Conservation (phyloP, 37 sponge, comb jelly and placozoan genomes). For the Theonella swinhoei region DNA sequence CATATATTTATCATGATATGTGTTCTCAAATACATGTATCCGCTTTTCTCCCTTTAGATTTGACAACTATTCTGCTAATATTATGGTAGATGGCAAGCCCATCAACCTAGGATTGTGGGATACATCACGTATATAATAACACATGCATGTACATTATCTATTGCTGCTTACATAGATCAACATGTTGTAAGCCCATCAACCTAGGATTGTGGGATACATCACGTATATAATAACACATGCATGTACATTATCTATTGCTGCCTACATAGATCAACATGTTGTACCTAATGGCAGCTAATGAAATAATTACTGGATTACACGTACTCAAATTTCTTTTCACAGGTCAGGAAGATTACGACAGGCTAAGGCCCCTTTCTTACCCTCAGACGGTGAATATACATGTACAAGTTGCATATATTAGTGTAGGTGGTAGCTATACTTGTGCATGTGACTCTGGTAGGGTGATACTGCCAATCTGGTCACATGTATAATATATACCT, state of each 20-base stretch:
- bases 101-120: constrained; percentile 98
- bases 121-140: constrained; percentile 94
- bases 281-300: background rate
- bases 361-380: constrained; percentile 91
- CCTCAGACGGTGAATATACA: constrained; percentile 79
- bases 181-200: constrained; percentile 96
- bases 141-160: too few relatives aligned
- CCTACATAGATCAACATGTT: too few relatives aligned
- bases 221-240: too few relatives aligned
- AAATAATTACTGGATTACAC: background rate
- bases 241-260: too few relatives aligned
- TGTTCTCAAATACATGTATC: too few relatives aligned
- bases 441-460: background rate
- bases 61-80: constrained; percentile 98
- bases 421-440: background rate
- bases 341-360: constrained; percentile 96
- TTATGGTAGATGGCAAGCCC: constrained; percentile 99
- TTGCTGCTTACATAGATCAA: too few relatives aligned
- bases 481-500: too few relatives aligned
- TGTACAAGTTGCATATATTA: too few relatives aligned
- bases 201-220: constrained; percentile 98
- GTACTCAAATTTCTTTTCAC: background rate
- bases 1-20: too few relatives aligned
- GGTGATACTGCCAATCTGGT: too few relatives aligned
- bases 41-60: constrained; percentile 57